Base-by-base conservation (phyloP, 2,113 vertebrate species). In the Penelope pileata region DNA sequence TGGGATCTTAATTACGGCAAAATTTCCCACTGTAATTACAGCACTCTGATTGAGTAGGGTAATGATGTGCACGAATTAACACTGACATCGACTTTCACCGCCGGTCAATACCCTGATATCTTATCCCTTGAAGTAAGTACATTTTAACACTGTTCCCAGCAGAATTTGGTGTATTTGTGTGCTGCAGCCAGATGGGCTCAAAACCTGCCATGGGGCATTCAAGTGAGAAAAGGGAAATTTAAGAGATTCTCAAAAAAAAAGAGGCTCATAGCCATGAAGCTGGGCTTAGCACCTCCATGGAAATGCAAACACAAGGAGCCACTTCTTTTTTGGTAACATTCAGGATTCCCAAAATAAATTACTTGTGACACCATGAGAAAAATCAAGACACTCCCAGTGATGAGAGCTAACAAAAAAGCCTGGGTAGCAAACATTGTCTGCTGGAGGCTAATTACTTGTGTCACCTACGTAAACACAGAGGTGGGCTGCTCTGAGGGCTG, bases 11-110 rank as follows among this genome's bases (percentile, higher is more conserved):
- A 96, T 91, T 94, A 93, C 24, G 53, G 54, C 50, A 56, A 29
- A 32, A 50, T 30, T 91, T 75, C 86, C 91, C 67, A 53, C 53
- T 23, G 68, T 87, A 96, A 69, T 40, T 54, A 83, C 53, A 86
- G n/a, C 5, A 18, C n/a, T 86, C 45, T 88, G 69, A 87, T 0
- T 62, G 66, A 94, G 70, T 34, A 86, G 16, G 36, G 30, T 96
- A 96, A 89, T 75, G 73, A 96, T 67, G 73, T 60, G 22, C 47
- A 68, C 4, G 12, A 90, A 96, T 88, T 93, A 93, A 90, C 45
- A 74, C 79, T 51, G 70, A 83, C 54, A 93, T 51, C 0, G 2
- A 32, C 34, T 94, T 40, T 6, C 74, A 62, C 32, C 50, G 80
- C 74, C 67, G 73, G 86, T 83, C 93, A 91, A 83, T 90, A 69